Base-by-base conservation (phyloP, 2,888 invertebrate species). In the Anthrax anthrax region DNA sequence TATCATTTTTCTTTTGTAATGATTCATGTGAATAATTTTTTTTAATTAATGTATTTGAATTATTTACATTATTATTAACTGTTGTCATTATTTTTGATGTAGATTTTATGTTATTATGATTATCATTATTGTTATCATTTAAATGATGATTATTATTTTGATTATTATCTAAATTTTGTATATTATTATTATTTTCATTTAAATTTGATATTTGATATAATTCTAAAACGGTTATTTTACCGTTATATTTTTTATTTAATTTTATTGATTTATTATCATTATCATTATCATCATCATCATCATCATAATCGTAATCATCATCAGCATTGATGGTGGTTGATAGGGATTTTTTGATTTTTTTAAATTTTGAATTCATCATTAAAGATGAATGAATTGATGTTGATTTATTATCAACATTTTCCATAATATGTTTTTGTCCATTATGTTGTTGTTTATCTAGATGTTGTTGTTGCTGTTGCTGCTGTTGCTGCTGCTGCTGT, bases 41-140 rank as follows among this genome's bases (percentile, higher is more conserved):
- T 23, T 23, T 23, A 6, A 23, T 8, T 8, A n/a, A n/a, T n/a
- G n/a, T n/a, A 23, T 23, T 23, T 8, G 23, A 5, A 12, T 32
- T 32, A 12, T 32, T 12, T 12, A 12, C 10, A 12, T 12, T 32
- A 12, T 32, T 12, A n/a, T n/a, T n/a, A n/a, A 23, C 23, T 6
- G 8, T 6, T 18, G 1, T 32, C 1, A 32, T 32, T 32, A 32
- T 32, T 32, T 9, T 32, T 3, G 23, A 32, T 8, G 13, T 12
- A 12, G 13, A 32, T 52, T 74, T 76, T 16, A 70, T 64, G 47
- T 57, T 57, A 42, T 57, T 58, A 32, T 59, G 58, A 47, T 61
- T 62, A 52, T 60, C 64, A 42, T 59, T 62, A 39, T 23, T 23
- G 19, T 29, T 23, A 23, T 23, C 8, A 23, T 23, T 23, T 6